Evolutionary conservation across 2,888 invertebrate species (phyloP).

Genomic region (Zeuzera pyrina): DNA sequence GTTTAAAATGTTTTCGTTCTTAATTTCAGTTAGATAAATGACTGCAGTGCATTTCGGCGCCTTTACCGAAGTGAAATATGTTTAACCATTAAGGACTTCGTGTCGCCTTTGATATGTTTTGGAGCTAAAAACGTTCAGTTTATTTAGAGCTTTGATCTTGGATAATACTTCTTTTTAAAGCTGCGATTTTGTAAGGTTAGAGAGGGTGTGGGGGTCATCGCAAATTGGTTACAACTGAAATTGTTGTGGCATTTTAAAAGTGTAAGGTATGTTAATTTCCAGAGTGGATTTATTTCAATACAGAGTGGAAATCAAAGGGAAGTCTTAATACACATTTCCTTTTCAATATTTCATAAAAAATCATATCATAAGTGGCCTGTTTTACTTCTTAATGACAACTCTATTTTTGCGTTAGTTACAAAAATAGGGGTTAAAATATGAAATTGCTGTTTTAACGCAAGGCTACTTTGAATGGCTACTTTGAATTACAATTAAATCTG

Average conservation of each 20-base stretch:
- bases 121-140: slow-evolving; percentile 35
- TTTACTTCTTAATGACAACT: no score
- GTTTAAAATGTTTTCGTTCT: slow-evolving; percentile 65
- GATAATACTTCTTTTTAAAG: not conserved
- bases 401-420: no score
- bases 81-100: slow-evolving; percentile 36
- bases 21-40: slow-evolving; percentile 65
- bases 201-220: slow-evolving; percentile 21
- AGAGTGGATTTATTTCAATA: slow-evolving; percentile 48
- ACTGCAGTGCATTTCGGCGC: slow-evolving; percentile 47
- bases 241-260: slow-evolving; percentile 32
- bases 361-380: no score
- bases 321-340: no score
- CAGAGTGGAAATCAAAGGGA: slow-evolving; percentile 34
- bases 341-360: no score
- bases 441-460: no score
- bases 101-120: slow-evolving; percentile 33
- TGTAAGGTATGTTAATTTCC: slow-evolving; percentile 51
- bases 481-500: no score
- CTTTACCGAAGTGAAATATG: slow-evolving; percentile 55
- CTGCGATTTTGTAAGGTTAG: not conserved
- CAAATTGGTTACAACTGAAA: slow-evolving; percentile 20
- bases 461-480: no score
- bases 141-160: slow-evolving; percentile 15
- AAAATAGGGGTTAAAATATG: no score